Conservation (phyloP, 2,888 invertebrate genomes). For the Conistra vaccinii region DNA sequence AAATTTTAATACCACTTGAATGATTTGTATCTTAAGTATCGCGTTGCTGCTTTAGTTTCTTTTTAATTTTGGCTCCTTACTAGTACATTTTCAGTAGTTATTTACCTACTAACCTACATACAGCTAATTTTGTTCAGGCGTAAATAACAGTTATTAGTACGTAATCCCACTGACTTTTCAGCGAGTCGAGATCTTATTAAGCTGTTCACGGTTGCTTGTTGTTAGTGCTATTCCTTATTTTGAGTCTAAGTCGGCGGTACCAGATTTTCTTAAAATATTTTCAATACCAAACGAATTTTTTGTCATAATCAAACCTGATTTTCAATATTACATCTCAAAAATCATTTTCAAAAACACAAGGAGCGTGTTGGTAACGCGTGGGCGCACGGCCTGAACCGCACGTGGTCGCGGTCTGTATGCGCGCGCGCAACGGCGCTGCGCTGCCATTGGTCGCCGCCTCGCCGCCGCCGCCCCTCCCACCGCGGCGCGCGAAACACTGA, state of each 20-base stretch:
- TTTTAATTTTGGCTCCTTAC: no score
- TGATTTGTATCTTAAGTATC: neutral
- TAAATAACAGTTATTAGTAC: no score
- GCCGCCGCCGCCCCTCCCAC: conserved; percentile 84
- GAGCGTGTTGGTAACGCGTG: conserved; percentile 44
- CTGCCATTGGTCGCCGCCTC: conserved; percentile 83
- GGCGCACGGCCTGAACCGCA: conserved; percentile 71
- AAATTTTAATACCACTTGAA: neutral
- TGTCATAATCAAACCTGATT: no score
- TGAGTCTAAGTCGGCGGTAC: neutral
- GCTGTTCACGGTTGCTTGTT: no score
- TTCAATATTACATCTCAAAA: neutral
- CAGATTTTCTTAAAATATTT: neutral
- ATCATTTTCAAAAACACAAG: neutral
- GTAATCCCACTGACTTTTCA: no score
- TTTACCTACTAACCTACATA: no score
- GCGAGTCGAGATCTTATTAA: no score
- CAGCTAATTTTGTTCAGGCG: neutral
- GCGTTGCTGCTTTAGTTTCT: no score
- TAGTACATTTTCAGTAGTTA: no score
- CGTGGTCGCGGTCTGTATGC: conserved; percentile 78
- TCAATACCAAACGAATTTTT: no score
- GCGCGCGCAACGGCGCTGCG: conserved; percentile 75
- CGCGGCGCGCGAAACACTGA: conserved; percentile 75
- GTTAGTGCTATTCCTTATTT: neutral